Evolutionary conservation across 2,888 invertebrate species (phyloP).

Genomic region (Apamea monoglypha): DNA sequence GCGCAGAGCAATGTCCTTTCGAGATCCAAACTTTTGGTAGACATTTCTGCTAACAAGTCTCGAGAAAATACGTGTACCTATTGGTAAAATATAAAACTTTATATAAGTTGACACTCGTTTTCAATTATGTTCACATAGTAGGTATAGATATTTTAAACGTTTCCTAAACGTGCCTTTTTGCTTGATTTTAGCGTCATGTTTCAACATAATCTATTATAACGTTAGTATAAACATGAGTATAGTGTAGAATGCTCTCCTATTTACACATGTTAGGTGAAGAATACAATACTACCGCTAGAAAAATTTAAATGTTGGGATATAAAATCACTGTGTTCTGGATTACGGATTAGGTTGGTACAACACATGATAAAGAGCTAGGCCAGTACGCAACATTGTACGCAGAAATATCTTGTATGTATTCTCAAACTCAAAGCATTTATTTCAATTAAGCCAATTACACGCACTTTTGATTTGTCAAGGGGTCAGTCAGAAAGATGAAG

Average conservation of each 20-base stretch:
- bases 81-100: background rate
- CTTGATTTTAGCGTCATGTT: constrained; percentile 16
- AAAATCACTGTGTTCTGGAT: background rate
- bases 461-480: background rate
- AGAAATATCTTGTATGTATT: background rate
- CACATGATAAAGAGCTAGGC: background rate
- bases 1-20: too few species aligned
- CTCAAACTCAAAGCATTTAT: background rate
- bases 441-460: too few species aligned
- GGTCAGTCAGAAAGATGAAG: background rate
- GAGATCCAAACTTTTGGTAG: too few species aligned
- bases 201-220: constrained; percentile 9
- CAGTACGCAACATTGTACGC: background rate
- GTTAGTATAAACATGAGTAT: background rate
- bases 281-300: background rate
- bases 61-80: background rate
- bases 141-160: background rate
- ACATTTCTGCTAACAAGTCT: background rate
- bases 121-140: background rate
- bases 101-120: background rate
- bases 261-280: background rate
- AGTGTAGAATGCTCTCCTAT: background rate
- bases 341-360: background rate
- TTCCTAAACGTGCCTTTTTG: constrained; percentile 30
- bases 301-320: background rate